These are phyloP conservation scores for Ophion slaviceki DNA, from an alignment of 2,888 invertebrate genomes.

Conservation along the genomic window DNA sequence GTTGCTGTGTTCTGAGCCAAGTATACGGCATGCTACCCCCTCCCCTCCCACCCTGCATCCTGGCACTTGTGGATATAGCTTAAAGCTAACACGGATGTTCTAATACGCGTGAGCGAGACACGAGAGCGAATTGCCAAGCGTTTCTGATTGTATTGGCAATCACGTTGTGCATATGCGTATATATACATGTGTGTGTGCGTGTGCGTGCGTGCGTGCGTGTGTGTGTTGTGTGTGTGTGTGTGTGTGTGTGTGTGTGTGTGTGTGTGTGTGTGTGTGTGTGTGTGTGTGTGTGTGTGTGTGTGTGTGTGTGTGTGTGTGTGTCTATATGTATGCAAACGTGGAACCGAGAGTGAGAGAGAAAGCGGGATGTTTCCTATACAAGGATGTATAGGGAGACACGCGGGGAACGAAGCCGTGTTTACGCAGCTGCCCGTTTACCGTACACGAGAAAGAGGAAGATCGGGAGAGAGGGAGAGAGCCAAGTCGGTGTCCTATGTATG, in stretches of 20 bases:
- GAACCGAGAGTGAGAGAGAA: conserved; percentile 19
- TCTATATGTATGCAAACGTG: conserved; percentile 22
- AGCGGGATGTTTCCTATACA: conserved; percentile 14
- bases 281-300: background rate
- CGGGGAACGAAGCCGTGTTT: conserved; percentile 63
- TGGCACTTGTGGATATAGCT: conserved; percentile 35
- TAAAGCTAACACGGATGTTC: conserved; percentile 63
- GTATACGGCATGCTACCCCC: conserved; percentile 37
- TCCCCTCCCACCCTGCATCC: background rate
- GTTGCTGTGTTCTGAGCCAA: conserved; percentile 53
- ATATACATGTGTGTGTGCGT: background rate
- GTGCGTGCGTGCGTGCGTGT: background rate
- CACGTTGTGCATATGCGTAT: conserved; percentile 31
- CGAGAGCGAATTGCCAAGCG: conserved; percentile 54
- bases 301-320: background rate
- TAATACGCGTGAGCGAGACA: conserved; percentile 56
- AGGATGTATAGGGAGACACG: conserved; percentile 42
- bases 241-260: background rate
- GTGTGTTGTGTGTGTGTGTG: background rate
- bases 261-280: background rate
- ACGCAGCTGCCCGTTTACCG: conserved; percentile 65
- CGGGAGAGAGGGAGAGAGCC: background rate
- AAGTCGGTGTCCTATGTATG: conserved; percentile 26
- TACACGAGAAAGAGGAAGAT: conserved; percentile 33
- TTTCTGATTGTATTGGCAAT: conserved; percentile 63